phyloP scores from a whole-genome alignment of 2,113 vertebrate species.

The Phoxinus phoxinus region DNA sequence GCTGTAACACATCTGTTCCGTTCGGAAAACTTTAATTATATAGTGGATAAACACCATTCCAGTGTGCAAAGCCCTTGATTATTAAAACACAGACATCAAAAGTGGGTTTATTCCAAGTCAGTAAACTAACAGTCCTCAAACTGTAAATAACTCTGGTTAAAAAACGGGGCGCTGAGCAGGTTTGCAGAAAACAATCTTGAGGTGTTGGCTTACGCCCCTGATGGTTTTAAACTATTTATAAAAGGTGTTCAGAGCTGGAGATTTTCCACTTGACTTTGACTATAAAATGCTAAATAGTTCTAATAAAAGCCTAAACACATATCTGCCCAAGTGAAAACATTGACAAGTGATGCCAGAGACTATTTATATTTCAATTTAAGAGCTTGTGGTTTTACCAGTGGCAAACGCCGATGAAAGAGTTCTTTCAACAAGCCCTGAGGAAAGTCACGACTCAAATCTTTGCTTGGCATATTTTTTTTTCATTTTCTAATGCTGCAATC shows the following conservation, averaged over 20 bases:
- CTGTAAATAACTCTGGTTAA: constrained; percentile 26
- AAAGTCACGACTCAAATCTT: constrained; percentile 2
- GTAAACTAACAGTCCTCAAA: constrained; percentile 4
- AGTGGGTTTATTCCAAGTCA: not conserved
- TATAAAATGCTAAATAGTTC: constrained; percentile 41
- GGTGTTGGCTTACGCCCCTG: constrained; percentile 5
- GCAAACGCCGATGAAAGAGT: constrained; percentile 26
- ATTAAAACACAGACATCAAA: not conserved
- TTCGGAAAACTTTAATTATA: not conserved
- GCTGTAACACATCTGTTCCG: constrained; percentile 1
- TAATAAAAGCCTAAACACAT: constrained; percentile 34
- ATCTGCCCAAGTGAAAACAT: constrained; percentile 27
- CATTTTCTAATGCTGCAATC: constrained; percentile 1
- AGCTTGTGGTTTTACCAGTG: constrained; percentile 28
- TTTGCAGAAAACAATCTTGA: not conserved
- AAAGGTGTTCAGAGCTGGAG: constrained; percentile 28
- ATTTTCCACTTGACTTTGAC: constrained; percentile 34
- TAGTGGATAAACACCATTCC: not conserved
- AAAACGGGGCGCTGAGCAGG: not conserved
- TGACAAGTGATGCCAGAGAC: constrained; percentile 19
- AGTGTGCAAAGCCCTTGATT: constrained; percentile 20
- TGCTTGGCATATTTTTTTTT: not conserved
- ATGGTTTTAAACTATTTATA: constrained; percentile 4
- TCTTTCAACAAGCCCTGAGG: constrained; percentile 38
- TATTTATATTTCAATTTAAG: constrained; percentile 45